These are phyloP conservation scores for Zeus faber DNA, from an alignment of 2,113 vertebrate genomes.

Conservation along the genomic window DNA sequence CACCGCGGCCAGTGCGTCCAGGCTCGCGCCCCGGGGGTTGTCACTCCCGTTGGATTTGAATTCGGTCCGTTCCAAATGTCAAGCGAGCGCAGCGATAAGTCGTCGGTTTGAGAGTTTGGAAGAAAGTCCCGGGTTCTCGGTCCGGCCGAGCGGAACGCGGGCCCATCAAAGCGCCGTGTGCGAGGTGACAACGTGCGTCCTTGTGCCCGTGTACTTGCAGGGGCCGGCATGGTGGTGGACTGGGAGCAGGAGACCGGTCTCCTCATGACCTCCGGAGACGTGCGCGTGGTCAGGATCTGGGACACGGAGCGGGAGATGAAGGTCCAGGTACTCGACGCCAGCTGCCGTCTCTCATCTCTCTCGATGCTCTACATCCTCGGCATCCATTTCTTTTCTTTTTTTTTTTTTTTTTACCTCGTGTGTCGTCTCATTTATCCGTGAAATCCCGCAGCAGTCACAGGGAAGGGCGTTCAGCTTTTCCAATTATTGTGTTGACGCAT, in stretches of 20 bases:
- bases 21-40: no score
- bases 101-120: no score
- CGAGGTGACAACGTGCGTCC: no score
- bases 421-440: no score
- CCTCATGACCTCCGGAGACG: conserved; percentile 95
- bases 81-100: no score
- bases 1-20: no score
- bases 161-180: no score
- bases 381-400: not conserved
- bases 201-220: no score
- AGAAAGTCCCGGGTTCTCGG: no score
- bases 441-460: not conserved
- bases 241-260: conserved; percentile 98
- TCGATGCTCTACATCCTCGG: not conserved
- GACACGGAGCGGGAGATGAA: conserved; percentile 96
- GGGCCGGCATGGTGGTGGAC: conserved; percentile 96
- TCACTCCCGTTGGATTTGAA: no score
- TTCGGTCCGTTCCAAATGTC: no score
- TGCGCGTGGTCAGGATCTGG: conserved; percentile 94
- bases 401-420: not conserved
- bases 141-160: no score
- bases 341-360: not conserved
- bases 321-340: conserved; percentile 93
- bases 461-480: not conserved
- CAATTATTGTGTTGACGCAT: conserved; percentile 53